Conservation (phyloP, 2,888 invertebrate genomes). For the Cantharis flavilabris region DNA sequence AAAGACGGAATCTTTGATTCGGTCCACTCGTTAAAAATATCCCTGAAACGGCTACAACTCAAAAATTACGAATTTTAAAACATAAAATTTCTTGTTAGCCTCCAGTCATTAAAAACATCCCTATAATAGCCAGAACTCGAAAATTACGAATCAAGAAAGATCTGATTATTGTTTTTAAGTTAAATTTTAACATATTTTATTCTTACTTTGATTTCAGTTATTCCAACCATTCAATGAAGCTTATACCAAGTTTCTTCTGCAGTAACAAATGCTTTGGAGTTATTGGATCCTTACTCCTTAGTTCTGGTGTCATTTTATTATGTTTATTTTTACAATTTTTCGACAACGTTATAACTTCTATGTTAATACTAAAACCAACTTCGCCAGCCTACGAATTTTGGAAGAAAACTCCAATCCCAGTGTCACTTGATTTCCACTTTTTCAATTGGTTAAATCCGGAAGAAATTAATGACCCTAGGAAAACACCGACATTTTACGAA, state of each 20-base stretch:
- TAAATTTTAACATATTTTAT: no score
- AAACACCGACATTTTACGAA: conserved; percentile 61
- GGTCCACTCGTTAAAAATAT: no score
- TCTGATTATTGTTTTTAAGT: no score
- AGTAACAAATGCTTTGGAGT: conserved; percentile 9
- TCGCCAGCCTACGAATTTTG: conserved; percentile 63
- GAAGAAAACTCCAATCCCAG: conserved; percentile 67
- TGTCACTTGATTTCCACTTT: conserved; percentile 70
- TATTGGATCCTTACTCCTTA: conserved; percentile 18
- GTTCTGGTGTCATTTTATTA: conserved; percentile 29
- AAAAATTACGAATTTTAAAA: no score
- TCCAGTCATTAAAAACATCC: no score
- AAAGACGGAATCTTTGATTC: no score
- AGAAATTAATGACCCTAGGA: conserved; percentile 59
- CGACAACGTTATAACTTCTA: conserved; percentile 11
- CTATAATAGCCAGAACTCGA: no score
- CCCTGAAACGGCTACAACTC: no score
- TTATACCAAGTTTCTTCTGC: neutral
- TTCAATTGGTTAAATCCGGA: conserved; percentile 84
- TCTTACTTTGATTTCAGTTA: conserved; percentile 5
- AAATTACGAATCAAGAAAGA: no score
- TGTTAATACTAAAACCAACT: conserved; percentile 19
- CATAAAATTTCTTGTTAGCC: no score
- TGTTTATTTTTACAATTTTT: conserved; percentile 31
- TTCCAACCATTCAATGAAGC: conserved; percentile 8